phyloP scores from a whole-genome alignment of 2,113 vertebrate genomes.

The Epinephelus lanceolatus region DNA sequence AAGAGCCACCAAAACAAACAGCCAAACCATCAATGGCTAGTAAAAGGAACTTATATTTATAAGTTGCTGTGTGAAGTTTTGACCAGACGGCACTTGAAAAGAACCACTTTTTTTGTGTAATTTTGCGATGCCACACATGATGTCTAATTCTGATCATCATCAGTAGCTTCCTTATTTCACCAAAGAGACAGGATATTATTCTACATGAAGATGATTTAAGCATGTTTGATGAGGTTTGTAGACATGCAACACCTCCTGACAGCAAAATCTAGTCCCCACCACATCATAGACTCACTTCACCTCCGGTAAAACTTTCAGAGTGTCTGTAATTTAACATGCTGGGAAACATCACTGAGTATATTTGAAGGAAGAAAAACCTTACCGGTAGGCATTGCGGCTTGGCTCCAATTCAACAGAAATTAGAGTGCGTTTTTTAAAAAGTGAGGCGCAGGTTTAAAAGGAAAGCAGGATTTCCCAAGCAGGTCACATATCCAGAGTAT shows the following conservation, averaged over 20 bases:
- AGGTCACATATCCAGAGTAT: slow-evolving; percentile 75
- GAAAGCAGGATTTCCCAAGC: slow-evolving; percentile 29
- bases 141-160: not conserved
- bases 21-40: slow-evolving; percentile 28
- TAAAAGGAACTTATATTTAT: slow-evolving; percentile 9
- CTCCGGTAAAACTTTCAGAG: slow-evolving; percentile 9
- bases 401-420: slow-evolving; percentile 39
- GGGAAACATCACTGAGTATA: not conserved
- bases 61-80: slow-evolving; percentile 32
- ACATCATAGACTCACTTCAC: slow-evolving; percentile 19
- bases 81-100: slow-evolving; percentile 44
- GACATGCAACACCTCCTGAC: slow-evolving; percentile 6
- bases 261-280: not conserved
- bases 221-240: slow-evolving; percentile 13
- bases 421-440: not conserved
- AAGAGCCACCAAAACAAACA: slow-evolving; percentile 50
- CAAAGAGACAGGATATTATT: slow-evolving; percentile 4
- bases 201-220: not conserved
- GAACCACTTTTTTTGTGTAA: not conserved
- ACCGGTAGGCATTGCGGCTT: slow-evolving; percentile 81
- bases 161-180: not conserved
- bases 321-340: slow-evolving; percentile 8
- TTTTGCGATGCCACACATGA: not conserved
- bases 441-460: slow-evolving; percentile 17
- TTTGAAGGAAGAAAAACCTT: slow-evolving; percentile 13